A percentile compares a stretch with the other conserved stretches of the same genome.
phyloP scores from a whole-genome alignment of 2,113 vertebrate species.

The Xerus inauris region DNA sequence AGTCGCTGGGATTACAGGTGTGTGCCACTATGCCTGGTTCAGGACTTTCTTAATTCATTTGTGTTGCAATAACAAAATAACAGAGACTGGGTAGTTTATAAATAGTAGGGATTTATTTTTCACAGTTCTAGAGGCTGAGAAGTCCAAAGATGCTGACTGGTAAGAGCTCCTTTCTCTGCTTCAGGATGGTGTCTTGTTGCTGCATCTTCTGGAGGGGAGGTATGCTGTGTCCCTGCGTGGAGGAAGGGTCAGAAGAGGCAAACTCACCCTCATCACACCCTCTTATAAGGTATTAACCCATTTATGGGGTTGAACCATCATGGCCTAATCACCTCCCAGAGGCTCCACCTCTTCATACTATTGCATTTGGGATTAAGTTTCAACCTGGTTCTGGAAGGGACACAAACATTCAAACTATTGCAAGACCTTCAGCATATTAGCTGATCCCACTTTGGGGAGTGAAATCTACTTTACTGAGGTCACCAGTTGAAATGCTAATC shows the following conservation, averaged over 20 bases:
- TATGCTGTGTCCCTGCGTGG: fast-evolving
- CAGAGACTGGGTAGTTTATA: not conserved
- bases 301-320: not conserved
- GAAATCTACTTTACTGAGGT: not conserved
- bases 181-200: not conserved
- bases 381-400: not conserved
- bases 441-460: not conserved
- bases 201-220: not conserved
- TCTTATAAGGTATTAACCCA: not conserved
- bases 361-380: not conserved
- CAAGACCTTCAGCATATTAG: not conserved
- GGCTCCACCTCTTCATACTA: not conserved
- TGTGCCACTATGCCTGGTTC: too few species aligned
- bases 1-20: too few species aligned
- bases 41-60: not conserved
- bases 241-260: not conserved
- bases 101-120: not conserved
- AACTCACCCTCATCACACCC: not conserved
- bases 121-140: not conserved
- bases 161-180: not conserved
- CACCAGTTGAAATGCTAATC: not conserved
- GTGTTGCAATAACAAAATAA: not conserved
- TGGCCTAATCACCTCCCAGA: not conserved
- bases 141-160: not conserved
- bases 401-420: not conserved